Percentiles rank a stretch among this genome's conserved stretches.
Conservation (phyloP, 2,113 vertebrate genomes). For the Apteryx mantelli region DNA sequence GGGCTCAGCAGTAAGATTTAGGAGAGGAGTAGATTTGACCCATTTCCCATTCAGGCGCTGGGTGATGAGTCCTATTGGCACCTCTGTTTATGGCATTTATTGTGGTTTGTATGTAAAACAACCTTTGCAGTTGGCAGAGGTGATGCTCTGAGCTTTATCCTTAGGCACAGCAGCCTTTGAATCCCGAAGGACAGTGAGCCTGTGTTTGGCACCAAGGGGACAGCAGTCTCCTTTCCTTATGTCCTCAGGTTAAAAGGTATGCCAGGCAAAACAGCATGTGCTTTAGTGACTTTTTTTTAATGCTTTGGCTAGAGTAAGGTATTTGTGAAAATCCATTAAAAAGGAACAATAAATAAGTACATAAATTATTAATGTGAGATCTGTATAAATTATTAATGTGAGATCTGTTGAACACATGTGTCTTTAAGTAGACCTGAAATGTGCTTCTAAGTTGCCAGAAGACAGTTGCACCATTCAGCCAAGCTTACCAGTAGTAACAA, state of each 20-base stretch:
- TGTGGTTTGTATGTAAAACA: no score
- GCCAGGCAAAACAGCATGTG: conserved; percentile 38
- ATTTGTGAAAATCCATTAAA: not conserved
- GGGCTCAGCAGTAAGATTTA: not conserved
- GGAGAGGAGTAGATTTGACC: no score
- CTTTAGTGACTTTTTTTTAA: conserved; percentile 47
- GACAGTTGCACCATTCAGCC: not conserved
- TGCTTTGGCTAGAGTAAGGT: conserved; percentile 23
- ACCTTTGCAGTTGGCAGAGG: not conserved
- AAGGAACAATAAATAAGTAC: not conserved
- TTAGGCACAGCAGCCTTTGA: not conserved
- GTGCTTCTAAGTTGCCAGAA: not conserved
- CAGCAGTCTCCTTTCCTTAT: not conserved
- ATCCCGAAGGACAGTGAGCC: not conserved
- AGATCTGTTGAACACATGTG: not conserved
- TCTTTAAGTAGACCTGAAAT: not conserved
- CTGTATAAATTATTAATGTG: not conserved
- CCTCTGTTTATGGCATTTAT: not conserved
- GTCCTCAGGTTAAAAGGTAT: conserved; percentile 58
- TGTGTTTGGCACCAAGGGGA: conserved; percentile 23
- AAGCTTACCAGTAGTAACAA: not conserved
- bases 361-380: not conserved
- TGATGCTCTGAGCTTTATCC: not conserved
- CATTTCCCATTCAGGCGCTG: not conserved
- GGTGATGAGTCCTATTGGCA: not conserved